Evolutionary conservation across 2,797 vertebrate genomes (phyloP).

Genomic region (Molossus molossus): DNA sequence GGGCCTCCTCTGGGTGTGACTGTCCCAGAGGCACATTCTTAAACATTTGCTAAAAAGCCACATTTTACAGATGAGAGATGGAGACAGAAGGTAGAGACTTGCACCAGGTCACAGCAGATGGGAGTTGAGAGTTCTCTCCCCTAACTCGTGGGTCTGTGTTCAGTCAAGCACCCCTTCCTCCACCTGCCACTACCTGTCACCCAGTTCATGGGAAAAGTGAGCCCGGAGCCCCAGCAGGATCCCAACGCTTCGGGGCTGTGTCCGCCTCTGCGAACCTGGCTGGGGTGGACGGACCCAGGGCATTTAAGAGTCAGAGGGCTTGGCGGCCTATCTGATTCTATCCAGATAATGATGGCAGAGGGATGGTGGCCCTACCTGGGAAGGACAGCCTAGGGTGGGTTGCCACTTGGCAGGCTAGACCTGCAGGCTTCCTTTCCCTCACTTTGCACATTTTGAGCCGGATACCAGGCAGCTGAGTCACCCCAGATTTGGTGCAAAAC

Average conservation of each 20-base stretch:
- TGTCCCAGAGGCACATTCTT: neutral
- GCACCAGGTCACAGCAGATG: too few species aligned
- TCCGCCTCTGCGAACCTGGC: neutral
- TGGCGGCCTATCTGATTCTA: neutral
- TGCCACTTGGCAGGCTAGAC: constrained; percentile 5
- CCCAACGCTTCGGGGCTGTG: too few species aligned
- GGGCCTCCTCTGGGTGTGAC: neutral
- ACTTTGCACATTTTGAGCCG: neutral
- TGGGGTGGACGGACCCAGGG: too few species aligned
- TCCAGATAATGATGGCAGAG: constrained; percentile 65
- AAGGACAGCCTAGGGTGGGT: constrained; percentile 37
- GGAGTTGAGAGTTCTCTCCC: neutral
- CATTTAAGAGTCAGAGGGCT: neutral
- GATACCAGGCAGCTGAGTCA: neutral
- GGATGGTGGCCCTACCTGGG: constrained; percentile 43
- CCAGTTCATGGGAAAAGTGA: neutral
- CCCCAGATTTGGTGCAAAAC: neutral
- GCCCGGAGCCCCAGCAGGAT: neutral
- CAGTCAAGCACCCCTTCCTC: neutral
- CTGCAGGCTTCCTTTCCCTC: neutral
- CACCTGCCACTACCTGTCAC: neutral
- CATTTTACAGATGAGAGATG: neutral
- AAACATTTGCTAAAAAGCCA: neutral
- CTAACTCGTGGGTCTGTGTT: neutral
- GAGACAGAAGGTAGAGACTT: neutral